Base-by-base conservation (phyloP, 2,113 vertebrate genomes). In the Triplophysa siluroides region DNA sequence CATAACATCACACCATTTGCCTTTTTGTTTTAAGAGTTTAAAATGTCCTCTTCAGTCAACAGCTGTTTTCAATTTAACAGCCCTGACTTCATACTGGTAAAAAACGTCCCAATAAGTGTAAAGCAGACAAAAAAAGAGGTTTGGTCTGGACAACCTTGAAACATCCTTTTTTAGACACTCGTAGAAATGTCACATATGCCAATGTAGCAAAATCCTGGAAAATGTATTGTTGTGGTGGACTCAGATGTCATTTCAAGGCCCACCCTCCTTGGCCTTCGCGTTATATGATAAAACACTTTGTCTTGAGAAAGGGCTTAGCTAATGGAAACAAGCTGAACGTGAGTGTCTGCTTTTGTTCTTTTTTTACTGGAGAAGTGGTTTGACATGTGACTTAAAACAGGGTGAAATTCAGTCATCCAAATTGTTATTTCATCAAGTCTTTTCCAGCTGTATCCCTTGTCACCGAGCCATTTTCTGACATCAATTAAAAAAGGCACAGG, bases 61-160 rank as follows among this genome's bases (percentile, higher is more conserved):
- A 91, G 91, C 86, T 92, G 90, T 86, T 91, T 93, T 89, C 85
- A 86, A 90, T 88, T 87, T 84, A 33, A 18, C 72, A 76, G 77
- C 61, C 81, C 81, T 92, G 88, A 85, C 83, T 91, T 90, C 78
- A 88, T 90, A 72, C 86, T 88, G 84, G 84, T 91, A 89, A 91
- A 87, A 93, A 76, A 41, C 71, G 88, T 86, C 79, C 76, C 87
- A 88, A 86, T 85, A 88, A 87, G 85, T 84, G 86, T 81, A 78
- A 78, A 89, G 79, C 81, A 86, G 13, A 69, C n/a, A 38, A 82
- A 83, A 88, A 88, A 87, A 67, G 68, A 87, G 80, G 74, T 81
- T 73, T 78, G 82, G 87, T 89, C 88, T 92, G 88, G 88, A 92
- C 72, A 82, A 85, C 88, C 78, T 88, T 92, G 75, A 89, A 92